A percentile compares a stretch with the other conserved stretches of the same genome.
Conservation (phyloP, 2,113 vertebrate genomes). For the Sterna hirundo region DNA sequence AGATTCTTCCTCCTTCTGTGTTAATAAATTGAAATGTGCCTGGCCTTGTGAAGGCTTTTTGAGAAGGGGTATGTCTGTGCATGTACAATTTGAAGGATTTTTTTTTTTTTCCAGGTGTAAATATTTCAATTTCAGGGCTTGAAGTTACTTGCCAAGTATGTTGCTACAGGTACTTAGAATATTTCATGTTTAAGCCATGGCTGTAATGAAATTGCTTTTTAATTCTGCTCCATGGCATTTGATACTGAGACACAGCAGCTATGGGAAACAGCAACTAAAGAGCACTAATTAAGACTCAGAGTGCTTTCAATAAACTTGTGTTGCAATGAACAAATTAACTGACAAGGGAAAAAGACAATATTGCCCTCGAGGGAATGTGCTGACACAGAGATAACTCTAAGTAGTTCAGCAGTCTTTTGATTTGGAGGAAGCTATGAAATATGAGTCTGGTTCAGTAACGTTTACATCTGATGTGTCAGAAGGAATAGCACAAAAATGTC, state of each 20-base stretch:
- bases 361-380: constrained; percentile 6
- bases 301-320: constrained; percentile 44
- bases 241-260: constrained; percentile 1
- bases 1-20: background rate
- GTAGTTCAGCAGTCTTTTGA: constrained; percentile 2
- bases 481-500: constrained; percentile 18
- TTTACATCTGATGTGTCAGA: background rate
- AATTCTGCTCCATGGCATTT: background rate
- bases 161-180: background rate
- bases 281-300: constrained; percentile 44
- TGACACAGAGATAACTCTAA: constrained; percentile 32
- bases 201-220: background rate
- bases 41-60: background rate
- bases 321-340: constrained; percentile 55
- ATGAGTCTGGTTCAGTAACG: background rate
- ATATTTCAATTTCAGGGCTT: background rate
- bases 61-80: background rate
- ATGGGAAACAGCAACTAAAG: background rate
- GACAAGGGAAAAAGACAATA: constrained; percentile 4
- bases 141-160: background rate
- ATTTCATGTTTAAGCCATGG: background rate
- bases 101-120: background rate
- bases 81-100: background rate
- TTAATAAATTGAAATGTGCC: background rate
- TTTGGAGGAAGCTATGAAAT: constrained; percentile 19